Base-by-base conservation (phyloP, 2,113 vertebrate species). In the Cyprinodon variegatus region DNA sequence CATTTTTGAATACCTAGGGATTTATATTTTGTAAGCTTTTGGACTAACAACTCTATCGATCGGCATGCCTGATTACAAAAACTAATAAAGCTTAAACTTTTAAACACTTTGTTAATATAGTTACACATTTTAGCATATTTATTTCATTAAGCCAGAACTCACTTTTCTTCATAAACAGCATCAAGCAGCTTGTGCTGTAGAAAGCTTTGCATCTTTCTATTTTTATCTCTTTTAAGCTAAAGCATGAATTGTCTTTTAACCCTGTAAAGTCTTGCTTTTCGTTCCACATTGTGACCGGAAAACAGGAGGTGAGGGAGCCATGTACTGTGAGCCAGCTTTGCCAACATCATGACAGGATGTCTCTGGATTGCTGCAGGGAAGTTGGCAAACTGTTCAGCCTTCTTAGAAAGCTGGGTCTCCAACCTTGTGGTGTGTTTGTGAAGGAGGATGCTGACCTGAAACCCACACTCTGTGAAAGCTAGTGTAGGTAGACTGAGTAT, bases 371-470 rank as follows among this genome's bases (percentile, higher is more conserved):
- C 50, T 68, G 48, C 41, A 62, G 71, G 66, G 70, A 74, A 9
- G 59, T 53, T 65, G 41, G 66, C 29, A 80, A 75, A 68, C 12
- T 29, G 68, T 46, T 76, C 63, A 77, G 62, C 38, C 45, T 68
- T 67, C 65, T 77, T 20, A 46, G 81, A 59, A 70, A 78, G 73
- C 61, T 36, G 45, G 61, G 65, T 57, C 70, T 83, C 70, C 36
- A 66, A 74, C 76, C 67, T 68, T 72, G 38, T 79, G 79, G 81
- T 40, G 81, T 74, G 79, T 71, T 50, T 50, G 38, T 63, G 46
- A 86, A 68, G 50, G 74, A 84, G 79, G 82, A 66, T 72, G 77
- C 66, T 75, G 67, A 70, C 69, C 72, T 69, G 17, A 65, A 69
- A 79, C 67, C 53, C 71, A 74, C 71, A 59, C 72, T 74, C 29